Evolutionary conservation across 2,113 vertebrate genomes (phyloP).

Genomic region (Anolis carolinensis): DNA sequence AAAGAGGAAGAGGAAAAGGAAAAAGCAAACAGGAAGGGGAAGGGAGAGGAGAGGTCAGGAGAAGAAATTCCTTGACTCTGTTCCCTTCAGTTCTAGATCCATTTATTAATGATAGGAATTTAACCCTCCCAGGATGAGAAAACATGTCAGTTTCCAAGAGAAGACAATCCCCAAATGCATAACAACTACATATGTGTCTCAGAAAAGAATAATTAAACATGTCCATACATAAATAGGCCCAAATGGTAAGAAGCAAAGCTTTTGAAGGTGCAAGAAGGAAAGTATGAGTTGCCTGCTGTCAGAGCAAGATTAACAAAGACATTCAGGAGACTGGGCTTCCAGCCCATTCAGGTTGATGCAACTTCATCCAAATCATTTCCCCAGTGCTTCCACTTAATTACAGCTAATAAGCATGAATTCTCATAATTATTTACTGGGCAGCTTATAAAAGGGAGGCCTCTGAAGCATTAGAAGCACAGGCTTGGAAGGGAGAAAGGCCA

Average conservation of each 20-base stretch:
- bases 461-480: not conserved
- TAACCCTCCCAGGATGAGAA: too few species aligned
- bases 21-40: too few species aligned
- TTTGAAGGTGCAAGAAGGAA: not conserved
- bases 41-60: fast-evolving
- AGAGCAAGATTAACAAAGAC: not conserved
- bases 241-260: not conserved
- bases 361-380: not conserved
- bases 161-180: not conserved
- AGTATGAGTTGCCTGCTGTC: not conserved
- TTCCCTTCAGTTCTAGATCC: not conserved
- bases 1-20: not conserved
- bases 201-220: not conserved
- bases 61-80: not conserved
- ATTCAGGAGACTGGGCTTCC: not conserved
- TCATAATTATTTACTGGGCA: not conserved
- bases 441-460: not conserved
- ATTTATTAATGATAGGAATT: not conserved
- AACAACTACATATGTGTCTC: too few species aligned
- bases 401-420: not conserved
- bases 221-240: too few species aligned
- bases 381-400: not conserved
- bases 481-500: too few species aligned
- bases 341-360: not conserved
- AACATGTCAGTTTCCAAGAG: fast-evolving